phyloP scores from a whole-genome alignment of 2,888 invertebrate species.

The Campopleginae sp. region DNA sequence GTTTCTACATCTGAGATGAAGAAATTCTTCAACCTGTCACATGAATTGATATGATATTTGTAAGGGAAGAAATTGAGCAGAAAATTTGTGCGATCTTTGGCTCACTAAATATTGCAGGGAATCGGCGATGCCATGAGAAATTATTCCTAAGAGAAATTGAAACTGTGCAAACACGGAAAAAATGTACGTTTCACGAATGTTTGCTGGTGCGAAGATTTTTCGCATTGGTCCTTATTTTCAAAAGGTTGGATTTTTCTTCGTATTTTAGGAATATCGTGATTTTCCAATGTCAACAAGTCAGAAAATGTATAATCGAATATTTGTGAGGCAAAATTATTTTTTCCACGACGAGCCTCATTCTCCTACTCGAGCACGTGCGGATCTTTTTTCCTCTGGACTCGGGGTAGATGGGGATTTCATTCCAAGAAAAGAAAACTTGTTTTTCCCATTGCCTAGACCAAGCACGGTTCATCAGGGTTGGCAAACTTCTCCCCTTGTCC shows the following conservation, averaged over 20 bases:
- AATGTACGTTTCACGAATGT: neutral
- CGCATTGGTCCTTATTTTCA: neutral
- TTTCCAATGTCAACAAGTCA: neutral
- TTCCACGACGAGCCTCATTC: neutral
- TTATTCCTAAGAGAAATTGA: neutral
- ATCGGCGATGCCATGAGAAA: neutral
- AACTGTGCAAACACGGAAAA: neutral
- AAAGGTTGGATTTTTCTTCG: too few relatives aligned
- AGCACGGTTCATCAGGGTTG: conserved; percentile 27
- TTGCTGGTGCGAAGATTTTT: neutral
- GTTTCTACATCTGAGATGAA: neutral
- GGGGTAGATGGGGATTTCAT: conserved; percentile 43
- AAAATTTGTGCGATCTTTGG: neutral
- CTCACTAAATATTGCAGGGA: neutral
- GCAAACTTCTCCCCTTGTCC: conserved; percentile 38
- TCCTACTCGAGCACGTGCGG: conserved; percentile 73
- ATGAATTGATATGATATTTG: neutral
- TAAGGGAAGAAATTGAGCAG: neutral
- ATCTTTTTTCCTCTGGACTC: neutral
- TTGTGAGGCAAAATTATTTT: conserved; percentile 22
- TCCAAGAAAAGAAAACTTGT: conserved; percentile 70
- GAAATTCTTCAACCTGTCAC: neutral
- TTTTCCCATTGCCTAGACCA: conserved; percentile 63
- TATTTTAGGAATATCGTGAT: neutral
- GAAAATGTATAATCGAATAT: conserved; percentile 48